Percentiles rank a stretch among this genome's conserved stretches.
Conservation (phyloP, 2,113 vertebrate genomes). For the Phasianus colchicus region DNA sequence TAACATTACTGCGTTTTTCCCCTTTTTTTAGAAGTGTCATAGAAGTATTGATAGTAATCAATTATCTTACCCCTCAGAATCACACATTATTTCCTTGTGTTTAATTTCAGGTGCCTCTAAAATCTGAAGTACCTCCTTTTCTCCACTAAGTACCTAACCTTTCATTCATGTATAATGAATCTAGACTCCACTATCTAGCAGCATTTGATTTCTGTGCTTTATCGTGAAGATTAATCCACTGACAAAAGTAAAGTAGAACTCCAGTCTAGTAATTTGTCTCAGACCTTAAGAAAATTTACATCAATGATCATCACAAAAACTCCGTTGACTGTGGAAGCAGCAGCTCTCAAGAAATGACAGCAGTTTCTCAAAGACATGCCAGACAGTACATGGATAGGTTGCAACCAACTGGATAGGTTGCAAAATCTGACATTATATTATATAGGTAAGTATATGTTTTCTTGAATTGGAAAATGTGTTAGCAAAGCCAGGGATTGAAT, state of each 20-base stretch:
- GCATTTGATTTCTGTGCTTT: background rate
- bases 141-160: background rate
- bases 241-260: background rate
- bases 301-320: slow-evolving; percentile 22
- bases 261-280: background rate
- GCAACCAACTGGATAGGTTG: slow-evolving; percentile 5
- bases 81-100: background rate
- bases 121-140: background rate
- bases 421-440: slow-evolving; percentile 13
- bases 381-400: slow-evolving; percentile 6
- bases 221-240: background rate
- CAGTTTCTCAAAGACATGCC: slow-evolving; percentile 42
- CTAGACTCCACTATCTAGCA: background rate
- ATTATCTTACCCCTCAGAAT: background rate
- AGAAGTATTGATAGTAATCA: background rate
- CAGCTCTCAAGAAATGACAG: slow-evolving; percentile 19
- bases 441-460: slow-evolving; percentile 31
- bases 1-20: background rate
- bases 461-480: background rate
- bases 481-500: background rate
- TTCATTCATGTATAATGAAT: background rate
- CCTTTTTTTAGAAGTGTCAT: background rate
- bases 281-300: background rate
- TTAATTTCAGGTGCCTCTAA: background rate
- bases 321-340: slow-evolving; percentile 1